Percentiles rank a stretch among this genome's conserved stretches.
Conservation (phyloP, 2,888 invertebrate species). For the Epinotia brunnichana region DNA sequence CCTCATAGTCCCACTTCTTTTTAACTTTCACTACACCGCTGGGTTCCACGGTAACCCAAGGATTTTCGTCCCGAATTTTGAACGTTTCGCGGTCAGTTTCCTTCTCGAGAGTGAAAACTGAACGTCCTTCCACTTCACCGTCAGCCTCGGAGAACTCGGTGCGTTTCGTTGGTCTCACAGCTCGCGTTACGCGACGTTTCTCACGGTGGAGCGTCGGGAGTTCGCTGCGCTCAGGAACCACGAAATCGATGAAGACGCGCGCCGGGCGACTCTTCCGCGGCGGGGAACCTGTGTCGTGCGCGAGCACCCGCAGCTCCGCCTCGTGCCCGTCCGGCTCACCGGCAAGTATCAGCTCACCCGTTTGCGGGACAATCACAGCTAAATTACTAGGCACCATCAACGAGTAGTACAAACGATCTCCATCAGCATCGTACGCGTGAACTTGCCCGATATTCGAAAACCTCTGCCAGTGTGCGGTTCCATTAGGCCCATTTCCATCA, state of each 20-base stretch:
- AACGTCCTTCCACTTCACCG: constrained; percentile 93
- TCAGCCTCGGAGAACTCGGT: constrained; percentile 96
- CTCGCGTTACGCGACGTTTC: constrained; percentile 92
- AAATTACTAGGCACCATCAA: constrained; percentile 91
- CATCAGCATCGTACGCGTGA: constrained; percentile 94
- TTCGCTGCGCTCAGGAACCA: constrained; percentile 83
- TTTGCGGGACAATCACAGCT: constrained; percentile 95
- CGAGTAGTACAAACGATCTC: constrained; percentile 95
- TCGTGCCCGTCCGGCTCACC: constrained; percentile 89
- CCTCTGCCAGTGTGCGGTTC: constrained; percentile 87
- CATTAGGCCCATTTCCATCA: constrained; percentile 84
- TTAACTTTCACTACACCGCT: constrained; percentile 96
- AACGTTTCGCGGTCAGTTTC: constrained; percentile 96
- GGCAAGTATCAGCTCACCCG: constrained; percentile 93
- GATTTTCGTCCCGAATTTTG: constrained; percentile 96
- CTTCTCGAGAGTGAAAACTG: constrained; percentile 95
- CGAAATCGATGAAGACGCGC: constrained; percentile 90
- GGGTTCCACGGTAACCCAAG: constrained; percentile 96
- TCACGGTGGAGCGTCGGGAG: constrained; percentile 87
- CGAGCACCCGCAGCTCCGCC: constrained; percentile 89
- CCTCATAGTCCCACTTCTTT: constrained; percentile 99
- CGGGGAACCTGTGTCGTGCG: constrained; percentile 91
- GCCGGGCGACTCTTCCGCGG: constrained; percentile 89
- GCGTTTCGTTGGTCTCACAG: constrained; percentile 96
- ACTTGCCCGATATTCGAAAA: constrained; percentile 94